Evolutionary conservation across 2,113 vertebrate species (phyloP).

Genomic region (Seriola dumerili): DNA sequence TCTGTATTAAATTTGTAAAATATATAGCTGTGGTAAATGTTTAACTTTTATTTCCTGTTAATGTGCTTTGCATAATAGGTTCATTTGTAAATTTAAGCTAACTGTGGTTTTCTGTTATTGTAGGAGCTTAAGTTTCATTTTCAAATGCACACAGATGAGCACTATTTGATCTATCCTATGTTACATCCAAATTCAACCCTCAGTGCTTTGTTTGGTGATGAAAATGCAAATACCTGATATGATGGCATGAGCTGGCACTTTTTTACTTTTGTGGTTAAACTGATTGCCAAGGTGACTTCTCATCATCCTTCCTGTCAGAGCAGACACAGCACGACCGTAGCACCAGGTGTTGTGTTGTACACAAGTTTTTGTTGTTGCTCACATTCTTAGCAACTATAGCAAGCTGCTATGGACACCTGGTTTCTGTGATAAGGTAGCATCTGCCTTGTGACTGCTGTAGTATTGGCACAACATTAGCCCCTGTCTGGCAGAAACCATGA

Average conservation of each 20-base stretch:
- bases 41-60: conserved; percentile 31
- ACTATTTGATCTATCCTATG: conserved; percentile 1
- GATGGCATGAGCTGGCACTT: neutral
- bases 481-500: conserved; percentile 50
- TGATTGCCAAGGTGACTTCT: conserved; percentile 63
- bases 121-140: conserved; percentile 1
- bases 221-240: neutral
- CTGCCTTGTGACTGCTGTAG: conserved; percentile 56
- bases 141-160: conserved; percentile 1
- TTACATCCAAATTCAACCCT: neutral
- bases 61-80: conserved; percentile 38
- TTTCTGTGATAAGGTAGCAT: conserved; percentile 64
- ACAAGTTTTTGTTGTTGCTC: conserved; percentile 68
- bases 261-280: conserved; percentile 20
- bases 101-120: conserved; percentile 14
- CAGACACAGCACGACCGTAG: conserved; percentile 52
- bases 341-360: conserved; percentile 76
- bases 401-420: conserved; percentile 77
- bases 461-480: conserved; percentile 62
- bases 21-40: conserved; percentile 33
- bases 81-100: conserved; percentile 9
- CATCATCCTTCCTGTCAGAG: conserved; percentile 60
- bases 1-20: conserved; percentile 44
- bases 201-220: neutral
- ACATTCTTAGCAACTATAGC: conserved; percentile 59